These are phyloP conservation scores for Drosophila obscura DNA, from an alignment of 1,140 invertebrate species.

Conservation along the genomic window DNA sequence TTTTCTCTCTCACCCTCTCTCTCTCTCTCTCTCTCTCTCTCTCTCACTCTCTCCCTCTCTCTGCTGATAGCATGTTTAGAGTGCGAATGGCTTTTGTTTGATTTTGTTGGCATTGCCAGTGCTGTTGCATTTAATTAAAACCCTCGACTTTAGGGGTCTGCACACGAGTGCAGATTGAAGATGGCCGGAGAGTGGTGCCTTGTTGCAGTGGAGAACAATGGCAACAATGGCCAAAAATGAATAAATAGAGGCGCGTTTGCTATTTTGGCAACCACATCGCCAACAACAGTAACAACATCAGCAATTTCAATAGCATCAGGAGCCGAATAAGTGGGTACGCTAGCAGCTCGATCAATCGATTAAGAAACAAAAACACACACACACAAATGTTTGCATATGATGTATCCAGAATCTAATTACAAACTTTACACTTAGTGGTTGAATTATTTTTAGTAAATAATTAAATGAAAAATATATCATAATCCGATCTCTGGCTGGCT, in stretches of 20 bases:
- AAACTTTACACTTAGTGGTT: too few species aligned
- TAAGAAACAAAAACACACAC: too few species aligned
- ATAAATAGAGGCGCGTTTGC: slow-evolving; percentile 61
- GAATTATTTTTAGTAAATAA: too few species aligned
- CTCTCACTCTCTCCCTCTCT: background rate
- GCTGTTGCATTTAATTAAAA: slow-evolving; percentile 81
- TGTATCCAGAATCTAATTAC: too few species aligned
- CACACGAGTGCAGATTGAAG: slow-evolving; percentile 31
- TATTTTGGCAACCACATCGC: slow-evolving; percentile 56
- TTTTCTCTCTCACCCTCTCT: too few species aligned
- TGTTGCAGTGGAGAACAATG: slow-evolving; percentile 33
- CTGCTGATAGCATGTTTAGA: slow-evolving; percentile 6
- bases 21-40: background rate
- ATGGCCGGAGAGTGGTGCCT: background rate
- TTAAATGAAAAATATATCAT: too few species aligned
- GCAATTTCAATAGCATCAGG: background rate
- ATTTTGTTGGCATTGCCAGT: slow-evolving; percentile 52
- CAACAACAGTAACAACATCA: slow-evolving; percentile 27
- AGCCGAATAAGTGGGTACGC: too few species aligned
- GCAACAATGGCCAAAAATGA: slow-evolving; percentile 49
- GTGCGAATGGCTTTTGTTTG: slow-evolving; percentile 36
- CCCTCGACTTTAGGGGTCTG: slow-evolving; percentile 53
- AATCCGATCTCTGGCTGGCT: too few species aligned
- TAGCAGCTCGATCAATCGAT: too few species aligned
- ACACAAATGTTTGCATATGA: too few species aligned